A percentile compares a stretch with the other conserved stretches of the same genome.
phyloP scores from a whole-genome alignment of 2,888 invertebrate species.

The Lepidonotus clava region DNA sequence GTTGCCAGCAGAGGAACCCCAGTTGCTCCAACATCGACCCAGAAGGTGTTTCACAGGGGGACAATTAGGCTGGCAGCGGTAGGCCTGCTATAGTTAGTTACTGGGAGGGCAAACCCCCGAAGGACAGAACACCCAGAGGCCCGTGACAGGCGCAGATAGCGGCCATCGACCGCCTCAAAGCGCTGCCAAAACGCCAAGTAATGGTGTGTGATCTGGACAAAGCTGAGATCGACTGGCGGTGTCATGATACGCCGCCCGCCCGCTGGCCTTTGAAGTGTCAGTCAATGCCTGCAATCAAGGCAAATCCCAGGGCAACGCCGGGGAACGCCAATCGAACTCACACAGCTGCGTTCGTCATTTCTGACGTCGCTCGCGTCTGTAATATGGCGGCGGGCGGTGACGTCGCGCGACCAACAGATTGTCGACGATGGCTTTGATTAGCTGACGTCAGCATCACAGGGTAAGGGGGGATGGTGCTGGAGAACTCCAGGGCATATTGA shows the following conservation, averaged over 20 bases:
- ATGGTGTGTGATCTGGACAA: background rate
- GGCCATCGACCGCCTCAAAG: background rate
- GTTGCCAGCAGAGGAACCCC: too few relatives aligned
- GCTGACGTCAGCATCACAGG: background rate
- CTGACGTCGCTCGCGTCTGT: background rate
- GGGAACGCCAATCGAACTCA: background rate
- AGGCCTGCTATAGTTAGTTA: background rate
- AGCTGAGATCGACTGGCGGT: background rate
- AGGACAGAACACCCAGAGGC: background rate
- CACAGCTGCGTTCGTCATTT: background rate
- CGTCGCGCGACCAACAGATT: background rate
- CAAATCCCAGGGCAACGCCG: background rate
- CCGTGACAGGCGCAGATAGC: background rate
- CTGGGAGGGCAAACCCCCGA: background rate
- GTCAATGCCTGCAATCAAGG: background rate
- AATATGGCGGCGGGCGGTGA: background rate
- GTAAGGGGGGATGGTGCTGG: background rate
- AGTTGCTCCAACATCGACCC: background rate
- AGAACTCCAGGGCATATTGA: background rate
- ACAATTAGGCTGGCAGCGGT: background rate
- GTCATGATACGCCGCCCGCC: background rate
- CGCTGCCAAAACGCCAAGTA: background rate
- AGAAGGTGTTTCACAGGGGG: background rate
- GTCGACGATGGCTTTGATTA: background rate
- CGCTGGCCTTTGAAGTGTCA: constrained; percentile 5